A percentile compares a stretch with the other conserved stretches of the same genome.
phyloP scores from a whole-genome alignment of 64 coral and sea anemone species.

The Montipora efflorescens region DNA sequence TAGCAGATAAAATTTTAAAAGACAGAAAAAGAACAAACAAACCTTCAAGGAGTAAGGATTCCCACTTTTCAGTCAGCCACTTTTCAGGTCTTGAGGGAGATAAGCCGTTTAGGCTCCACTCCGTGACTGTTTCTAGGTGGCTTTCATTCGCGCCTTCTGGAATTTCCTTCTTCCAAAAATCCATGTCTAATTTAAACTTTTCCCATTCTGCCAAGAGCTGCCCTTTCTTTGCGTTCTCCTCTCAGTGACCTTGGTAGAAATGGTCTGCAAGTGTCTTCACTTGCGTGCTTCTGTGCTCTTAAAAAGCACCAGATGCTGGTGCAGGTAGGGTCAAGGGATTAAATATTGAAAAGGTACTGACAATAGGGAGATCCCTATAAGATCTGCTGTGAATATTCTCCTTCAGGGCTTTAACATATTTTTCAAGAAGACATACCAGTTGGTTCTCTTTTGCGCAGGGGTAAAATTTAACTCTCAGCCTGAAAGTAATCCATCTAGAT shows the following conservation, averaged over 20 bases:
- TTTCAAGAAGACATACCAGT: not conserved
- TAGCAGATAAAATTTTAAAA: too few relatives aligned
- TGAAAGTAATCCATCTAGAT: not conserved
- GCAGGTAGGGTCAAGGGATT: slow-evolving; percentile 29
- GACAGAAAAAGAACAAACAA: too few relatives aligned
- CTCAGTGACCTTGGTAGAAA: not conserved
- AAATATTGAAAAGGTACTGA: slow-evolving; percentile 56
- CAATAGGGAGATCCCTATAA: slow-evolving; percentile 28
- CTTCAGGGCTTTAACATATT: slow-evolving; percentile 48
- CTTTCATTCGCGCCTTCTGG: slow-evolving; percentile 40
- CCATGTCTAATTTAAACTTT: slow-evolving; percentile 41
- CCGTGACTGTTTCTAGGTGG: slow-evolving; percentile 24
- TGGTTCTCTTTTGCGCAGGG: not conserved
- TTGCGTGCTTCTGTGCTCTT: slow-evolving; percentile 43
- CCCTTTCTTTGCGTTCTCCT: slow-evolving; percentile 12
- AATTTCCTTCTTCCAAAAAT: slow-evolving; percentile 33
- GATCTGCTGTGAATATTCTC: slow-evolving; percentile 40
- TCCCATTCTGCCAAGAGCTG: slow-evolving; percentile 55
- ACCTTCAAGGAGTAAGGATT: too few relatives aligned
- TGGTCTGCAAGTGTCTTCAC: slow-evolving; percentile 49
- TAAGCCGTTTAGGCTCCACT: slow-evolving; percentile 43
- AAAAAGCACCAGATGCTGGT: slow-evolving; percentile 35
- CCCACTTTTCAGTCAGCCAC: too few relatives aligned
- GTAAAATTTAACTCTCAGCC: not conserved
- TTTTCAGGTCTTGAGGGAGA: slow-evolving; percentile 1